A percentile compares a stretch with the other conserved stretches of the same genome.
phyloP scores from a whole-genome alignment of 2,113 vertebrate species.

The Ursus arctos region DNA sequence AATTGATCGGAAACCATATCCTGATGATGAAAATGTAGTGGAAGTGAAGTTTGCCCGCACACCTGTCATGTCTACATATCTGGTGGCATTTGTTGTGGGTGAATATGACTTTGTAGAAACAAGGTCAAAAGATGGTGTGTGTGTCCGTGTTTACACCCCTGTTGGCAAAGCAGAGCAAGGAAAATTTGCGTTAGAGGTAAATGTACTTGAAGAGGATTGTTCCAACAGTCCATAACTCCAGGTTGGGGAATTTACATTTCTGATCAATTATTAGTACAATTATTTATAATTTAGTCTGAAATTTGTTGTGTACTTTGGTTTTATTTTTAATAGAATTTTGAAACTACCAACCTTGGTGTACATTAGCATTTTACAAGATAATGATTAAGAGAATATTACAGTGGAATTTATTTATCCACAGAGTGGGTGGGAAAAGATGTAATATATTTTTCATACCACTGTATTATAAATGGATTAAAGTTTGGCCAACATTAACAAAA shows the following conservation, averaged over 20 bases:
- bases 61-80: conserved; percentile 98
- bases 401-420: conserved; percentile 56
- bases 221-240: conserved; percentile 14
- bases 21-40: conserved; percentile 95
- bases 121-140: conserved; percentile 94
- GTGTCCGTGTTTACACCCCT: conserved; percentile 97
- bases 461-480: conserved; percentile 33
- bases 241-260: conserved; percentile 83
- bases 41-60: conserved; percentile 97
- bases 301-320: conserved; percentile 69
- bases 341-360: conserved; percentile 58
- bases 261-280: conserved; percentile 78
- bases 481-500: conserved; percentile 11
- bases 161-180: conserved; percentile 98
- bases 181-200: conserved; percentile 98
- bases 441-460: conserved; percentile 48
- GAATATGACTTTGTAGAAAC: conserved; percentile 98
- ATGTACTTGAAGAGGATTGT: conserved; percentile 73
- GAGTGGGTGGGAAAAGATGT: conserved; percentile 45
- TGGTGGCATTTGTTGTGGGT: conserved; percentile 98
- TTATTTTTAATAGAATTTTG: conserved; percentile 70
- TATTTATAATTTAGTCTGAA: conserved; percentile 76
- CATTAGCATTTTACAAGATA: conserved; percentile 65
- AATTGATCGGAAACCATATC: conserved; percentile 94
- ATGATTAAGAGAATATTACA: conserved; percentile 62